Conservation (phyloP, 2,113 vertebrate species). For the Trogon melanurus region DNA sequence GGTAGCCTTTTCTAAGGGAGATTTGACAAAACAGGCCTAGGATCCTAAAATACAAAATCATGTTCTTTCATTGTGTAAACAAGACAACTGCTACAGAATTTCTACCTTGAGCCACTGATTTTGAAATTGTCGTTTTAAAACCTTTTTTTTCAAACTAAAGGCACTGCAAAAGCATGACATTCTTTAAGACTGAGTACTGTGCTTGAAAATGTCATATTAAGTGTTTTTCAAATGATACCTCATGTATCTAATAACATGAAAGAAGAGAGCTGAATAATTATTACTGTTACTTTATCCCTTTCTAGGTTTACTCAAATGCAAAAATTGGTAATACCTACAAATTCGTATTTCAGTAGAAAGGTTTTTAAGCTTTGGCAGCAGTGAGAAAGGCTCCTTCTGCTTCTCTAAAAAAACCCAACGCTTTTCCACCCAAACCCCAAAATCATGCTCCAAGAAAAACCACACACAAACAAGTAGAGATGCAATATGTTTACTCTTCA, state of each 20-base stretch:
- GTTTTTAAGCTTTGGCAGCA: neutral
- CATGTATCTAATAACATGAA: neutral
- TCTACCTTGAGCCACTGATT: neutral
- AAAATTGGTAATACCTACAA: neutral
- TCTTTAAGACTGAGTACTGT: neutral
- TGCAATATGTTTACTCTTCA: neutral
- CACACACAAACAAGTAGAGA: neutral
- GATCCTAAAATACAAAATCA: neutral
- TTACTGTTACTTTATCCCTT: neutral
- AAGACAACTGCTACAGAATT: neutral
- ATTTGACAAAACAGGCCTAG: neutral
- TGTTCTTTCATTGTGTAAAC: neutral
- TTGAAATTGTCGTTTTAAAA: neutral
- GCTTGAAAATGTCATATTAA: neutral
- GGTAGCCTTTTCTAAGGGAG: constrained; percentile 8
- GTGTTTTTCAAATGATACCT: neutral
- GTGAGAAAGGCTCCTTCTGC: neutral
- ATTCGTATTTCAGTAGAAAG: neutral
- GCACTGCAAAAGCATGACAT: neutral
- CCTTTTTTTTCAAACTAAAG: neutral
- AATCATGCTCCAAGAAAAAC: neutral
- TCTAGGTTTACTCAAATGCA: neutral
- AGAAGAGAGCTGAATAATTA: neutral
- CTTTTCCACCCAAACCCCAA: neutral
- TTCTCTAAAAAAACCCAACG: neutral